These are phyloP conservation scores for Nixonia krombeini DNA, from an alignment of 1,140 invertebrate genomes.

Conservation along the genomic window DNA sequence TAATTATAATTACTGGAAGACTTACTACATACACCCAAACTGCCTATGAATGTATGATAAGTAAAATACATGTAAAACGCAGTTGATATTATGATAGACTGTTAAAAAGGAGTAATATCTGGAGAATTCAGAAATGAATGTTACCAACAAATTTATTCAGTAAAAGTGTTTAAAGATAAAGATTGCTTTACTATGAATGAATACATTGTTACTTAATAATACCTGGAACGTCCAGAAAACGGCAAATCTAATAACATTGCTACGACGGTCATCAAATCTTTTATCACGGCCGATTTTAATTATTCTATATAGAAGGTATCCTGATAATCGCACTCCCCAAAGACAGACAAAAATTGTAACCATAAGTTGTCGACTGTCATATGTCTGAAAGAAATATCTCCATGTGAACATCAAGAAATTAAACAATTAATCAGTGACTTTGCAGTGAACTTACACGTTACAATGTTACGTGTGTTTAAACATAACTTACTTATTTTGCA, in stretches of 20 bases:
- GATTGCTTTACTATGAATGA: too few species aligned
- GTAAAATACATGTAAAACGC: too few species aligned
- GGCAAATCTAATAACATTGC: constrained; percentile 88
- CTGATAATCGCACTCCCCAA: constrained; percentile 88
- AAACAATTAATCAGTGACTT: too few species aligned
- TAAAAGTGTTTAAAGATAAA: too few species aligned
- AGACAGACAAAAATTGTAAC: constrained; percentile 88
- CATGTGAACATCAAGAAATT: too few species aligned
- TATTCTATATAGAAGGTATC: constrained; percentile 89
- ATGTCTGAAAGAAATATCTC: constrained; percentile 75
- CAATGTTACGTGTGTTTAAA: too few species aligned
- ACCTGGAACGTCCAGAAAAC: constrained; percentile 94
- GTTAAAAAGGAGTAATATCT: background rate
- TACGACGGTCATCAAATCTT: constrained; percentile 89
- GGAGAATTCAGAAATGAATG: background rate
- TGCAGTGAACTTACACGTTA: too few species aligned
- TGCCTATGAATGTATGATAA: constrained; percentile 76
- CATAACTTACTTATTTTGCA: too few species aligned
- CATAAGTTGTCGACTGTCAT: constrained; percentile 89
- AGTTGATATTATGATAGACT: too few species aligned
- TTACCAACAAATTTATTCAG: too few species aligned
- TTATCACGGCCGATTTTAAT: constrained; percentile 91
- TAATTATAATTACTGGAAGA: constrained; percentile 91
- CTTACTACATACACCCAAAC: constrained; percentile 94
- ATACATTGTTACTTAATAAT: too few species aligned